phyloP scores from a whole-genome alignment of 2,888 invertebrate species.

The Mycalesis mineus region DNA sequence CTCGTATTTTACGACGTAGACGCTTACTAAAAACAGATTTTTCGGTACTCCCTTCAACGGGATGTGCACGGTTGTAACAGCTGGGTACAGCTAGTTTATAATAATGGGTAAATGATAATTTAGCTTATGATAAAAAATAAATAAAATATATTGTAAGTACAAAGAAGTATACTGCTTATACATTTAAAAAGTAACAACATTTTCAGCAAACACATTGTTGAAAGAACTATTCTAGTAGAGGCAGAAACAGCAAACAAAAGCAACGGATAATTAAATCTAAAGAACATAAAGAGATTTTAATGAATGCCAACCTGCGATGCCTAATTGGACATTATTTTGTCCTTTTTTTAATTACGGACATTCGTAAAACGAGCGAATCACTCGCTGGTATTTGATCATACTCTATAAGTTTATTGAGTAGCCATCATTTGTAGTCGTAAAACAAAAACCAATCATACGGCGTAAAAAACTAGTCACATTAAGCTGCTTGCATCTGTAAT shows the following conservation, averaged over 20 bases:
- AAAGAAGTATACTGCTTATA: background rate
- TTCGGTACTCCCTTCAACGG: too few relatives aligned
- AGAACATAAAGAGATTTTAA: conserved; percentile 71
- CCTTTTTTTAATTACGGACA: background rate
- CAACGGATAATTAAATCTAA: conserved; percentile 74
- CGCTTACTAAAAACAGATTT: too few relatives aligned
- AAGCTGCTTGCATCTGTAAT: too few relatives aligned
- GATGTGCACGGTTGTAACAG: too few relatives aligned
- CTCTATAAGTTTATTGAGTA: too few relatives aligned
- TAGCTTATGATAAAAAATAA: too few relatives aligned
- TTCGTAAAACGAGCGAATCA: background rate
- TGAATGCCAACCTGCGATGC: conserved; percentile 61
- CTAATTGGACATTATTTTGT: conserved; percentile 61
- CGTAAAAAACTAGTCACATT: too few relatives aligned
- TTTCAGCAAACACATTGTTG: background rate
- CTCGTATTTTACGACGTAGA: too few relatives aligned
- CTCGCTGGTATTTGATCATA: background rate
- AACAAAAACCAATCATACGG: too few relatives aligned
- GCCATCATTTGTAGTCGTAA: too few relatives aligned
- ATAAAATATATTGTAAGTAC: background rate
- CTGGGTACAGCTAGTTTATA: too few relatives aligned
- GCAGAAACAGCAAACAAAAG: conserved; percentile 61
- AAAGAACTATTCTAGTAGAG: conserved; percentile 40
- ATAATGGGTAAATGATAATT: too few relatives aligned
- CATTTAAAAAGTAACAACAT: background rate